Base-by-base conservation (phyloP, 2,888 invertebrate species). In the Hirudinaria manillensis region DNA sequence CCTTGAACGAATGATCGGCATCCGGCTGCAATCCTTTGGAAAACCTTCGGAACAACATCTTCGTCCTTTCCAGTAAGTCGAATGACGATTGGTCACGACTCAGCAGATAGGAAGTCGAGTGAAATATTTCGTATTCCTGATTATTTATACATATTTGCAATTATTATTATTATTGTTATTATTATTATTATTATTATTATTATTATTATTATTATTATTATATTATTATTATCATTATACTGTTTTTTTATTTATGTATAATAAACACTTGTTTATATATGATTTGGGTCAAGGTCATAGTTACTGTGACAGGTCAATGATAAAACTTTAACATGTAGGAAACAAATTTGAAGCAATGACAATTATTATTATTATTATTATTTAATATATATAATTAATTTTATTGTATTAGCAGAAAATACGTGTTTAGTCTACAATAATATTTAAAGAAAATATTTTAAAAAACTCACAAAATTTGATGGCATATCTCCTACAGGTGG, bases 401-500 rank as follows among this genome's bases (percentile, higher is more conserved):
- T 61, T 61, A n/a, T 19, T 45, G 45, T 45, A 6, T 45, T 61
- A 27, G 24, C 21, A 61, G 61, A 61, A 16, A 61, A 16, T n/a
- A 24, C 21, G 21, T 53, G 13, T 29, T 21, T 1, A 6, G 24
- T 13, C 24, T 10, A 61, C 4, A 61, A 2, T 61, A 61, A 24
- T n/a, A 61, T 16, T 10, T 2, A 61, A 24, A 24, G n/a, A 21
- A 27, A 10, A 1, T 29, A 24, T 61, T 21, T 13, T 61, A 7
- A 61, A 2, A 24, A 27, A 13, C 61, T 24, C n/a, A 73, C 73
- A 73, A 34, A 73, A 27, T 16, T 36, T n/a, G 32, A 13, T 36
- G 73, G 65, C 61, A 73, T 61, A 36, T 73, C 73, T n/a, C 55
- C n/a, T 53, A 21, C 21, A 3, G 73, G 73, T 38, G 61, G 36